Evolutionary conservation across 2,113 vertebrate species (phyloP).

Genomic region (Hyaena hyaena): DNA sequence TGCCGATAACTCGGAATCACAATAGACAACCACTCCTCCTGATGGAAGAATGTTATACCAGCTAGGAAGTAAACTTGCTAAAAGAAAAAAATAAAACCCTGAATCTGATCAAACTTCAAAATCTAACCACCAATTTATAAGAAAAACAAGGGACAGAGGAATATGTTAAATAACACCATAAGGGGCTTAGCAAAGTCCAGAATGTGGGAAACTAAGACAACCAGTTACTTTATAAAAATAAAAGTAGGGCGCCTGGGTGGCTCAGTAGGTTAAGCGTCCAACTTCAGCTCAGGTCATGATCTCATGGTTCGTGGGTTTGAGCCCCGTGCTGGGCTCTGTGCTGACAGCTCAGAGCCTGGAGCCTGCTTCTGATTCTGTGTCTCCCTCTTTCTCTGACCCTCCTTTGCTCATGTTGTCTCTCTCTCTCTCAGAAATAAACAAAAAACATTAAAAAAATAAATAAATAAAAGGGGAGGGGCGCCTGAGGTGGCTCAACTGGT

Average conservation of each 20-base stretch:
- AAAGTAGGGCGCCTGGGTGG: not conserved
- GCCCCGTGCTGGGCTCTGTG: too few relatives aligned
- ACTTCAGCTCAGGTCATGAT: too few relatives aligned
- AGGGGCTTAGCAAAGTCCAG: not conserved
- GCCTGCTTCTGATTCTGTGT: too few relatives aligned
- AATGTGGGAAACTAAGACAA: slow-evolving; percentile 6
- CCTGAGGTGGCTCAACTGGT: too few relatives aligned
- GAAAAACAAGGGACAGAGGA: not conserved
- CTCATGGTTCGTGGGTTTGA: too few relatives aligned
- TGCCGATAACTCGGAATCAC: not conserved
- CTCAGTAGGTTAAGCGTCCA: too few relatives aligned
- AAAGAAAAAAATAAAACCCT: not conserved
- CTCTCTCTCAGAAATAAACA: too few relatives aligned
- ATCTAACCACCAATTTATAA: not conserved
- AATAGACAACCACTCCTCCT: not conserved
- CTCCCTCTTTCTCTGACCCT: too few relatives aligned
- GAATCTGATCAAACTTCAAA: slow-evolving; percentile 9
- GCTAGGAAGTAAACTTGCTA: not conserved
- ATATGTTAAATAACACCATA: not conserved
- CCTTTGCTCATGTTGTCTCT: too few relatives aligned
- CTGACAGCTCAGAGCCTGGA: too few relatives aligned
- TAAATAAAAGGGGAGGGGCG: too few relatives aligned
- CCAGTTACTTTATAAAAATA: not conserved
- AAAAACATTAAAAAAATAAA: too few relatives aligned
- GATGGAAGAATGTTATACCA: not conserved